These are phyloP conservation scores for Apistogramma diplotaenia DNA, from an alignment of 2,113 vertebrate genomes.

Conservation along the genomic window DNA sequence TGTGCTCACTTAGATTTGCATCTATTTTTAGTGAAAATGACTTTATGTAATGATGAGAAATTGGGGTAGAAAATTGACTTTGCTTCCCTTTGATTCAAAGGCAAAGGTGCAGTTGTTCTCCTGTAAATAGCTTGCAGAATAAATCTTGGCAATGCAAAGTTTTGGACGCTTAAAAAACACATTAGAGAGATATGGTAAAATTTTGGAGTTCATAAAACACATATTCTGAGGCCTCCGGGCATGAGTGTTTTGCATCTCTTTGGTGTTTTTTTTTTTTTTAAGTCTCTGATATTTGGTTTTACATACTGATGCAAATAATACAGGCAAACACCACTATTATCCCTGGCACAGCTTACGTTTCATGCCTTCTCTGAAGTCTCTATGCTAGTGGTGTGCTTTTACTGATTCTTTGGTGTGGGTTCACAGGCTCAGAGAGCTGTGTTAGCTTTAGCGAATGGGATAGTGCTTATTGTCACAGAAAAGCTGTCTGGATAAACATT, in stretches of 20 bases:
- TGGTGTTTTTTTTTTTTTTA: not conserved
- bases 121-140: not conserved
- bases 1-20: not conserved
- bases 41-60: constrained; percentile 26
- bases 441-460: constrained; percentile 55
- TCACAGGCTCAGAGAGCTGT: constrained; percentile 41
- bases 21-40: constrained; percentile 15
- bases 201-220: not conserved
- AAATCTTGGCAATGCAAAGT: not conserved
- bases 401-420: not conserved
- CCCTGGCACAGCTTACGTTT: not conserved
- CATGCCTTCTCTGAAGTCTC: not conserved
- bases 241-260: not conserved
- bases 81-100: constrained; percentile 5
- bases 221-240: not conserved
- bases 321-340: not conserved
- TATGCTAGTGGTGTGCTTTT: not conserved
- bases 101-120: not conserved
- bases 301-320: not conserved
- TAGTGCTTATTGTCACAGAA: constrained; percentile 30
- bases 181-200: not conserved
- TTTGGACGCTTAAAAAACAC: not conserved
- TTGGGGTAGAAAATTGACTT: constrained; percentile 14
- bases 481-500: constrained; percentile 48
- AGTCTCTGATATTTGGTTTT: not conserved